Evolutionary conservation across 2,888 invertebrate species (phyloP), one percentile per base, ranked within the genome.

Genomic region (Mimumesa dahlbomi): DNA sequence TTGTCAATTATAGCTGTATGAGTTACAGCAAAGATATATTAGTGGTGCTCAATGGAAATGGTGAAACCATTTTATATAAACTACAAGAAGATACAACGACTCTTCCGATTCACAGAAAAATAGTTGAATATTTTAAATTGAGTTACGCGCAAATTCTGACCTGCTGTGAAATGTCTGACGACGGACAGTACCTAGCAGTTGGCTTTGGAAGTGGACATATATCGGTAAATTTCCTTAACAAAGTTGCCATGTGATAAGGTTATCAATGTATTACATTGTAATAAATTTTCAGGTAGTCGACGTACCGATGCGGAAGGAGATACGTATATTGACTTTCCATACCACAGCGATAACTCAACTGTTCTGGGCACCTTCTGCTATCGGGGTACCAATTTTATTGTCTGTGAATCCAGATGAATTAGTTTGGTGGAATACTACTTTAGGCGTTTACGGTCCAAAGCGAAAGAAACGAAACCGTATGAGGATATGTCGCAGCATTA

Each of bases 141-240:
- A 58, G 5, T 62, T 31, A 9, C 11, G 14, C 38, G 67, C 0
- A 76, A 75, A 62, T 56, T n/a, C n/a, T 85, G 18, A 83, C 78
- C 16, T 86, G 80, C 45, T 88, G 87, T 63, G 78, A 83, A 50
- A 87, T 89, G 91, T 92, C 93, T 0, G 84, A 90, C 0, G 92
- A 93, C 79, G 92, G 92, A 3, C 89, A 90, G 52, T 90, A 93
- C 63, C 88, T 94, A 11, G 94, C 94, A 0, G 83, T 94, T 79
- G 94, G 94, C 0, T 91, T 93, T 16, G 91, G 92, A 48, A 91
- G 91, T 18, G 94, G 94, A 0, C 89, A 91, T 66, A 92, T 94
- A 80, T 90, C 91, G 87, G 94, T 94, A 89, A 91, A 91, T 83
- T 16, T 7, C 7, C 5, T 0, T 13, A 11, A 14, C 25, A 29